Conservation (phyloP, 2,888 invertebrate genomes). For the Drosophila anomelani region DNA sequence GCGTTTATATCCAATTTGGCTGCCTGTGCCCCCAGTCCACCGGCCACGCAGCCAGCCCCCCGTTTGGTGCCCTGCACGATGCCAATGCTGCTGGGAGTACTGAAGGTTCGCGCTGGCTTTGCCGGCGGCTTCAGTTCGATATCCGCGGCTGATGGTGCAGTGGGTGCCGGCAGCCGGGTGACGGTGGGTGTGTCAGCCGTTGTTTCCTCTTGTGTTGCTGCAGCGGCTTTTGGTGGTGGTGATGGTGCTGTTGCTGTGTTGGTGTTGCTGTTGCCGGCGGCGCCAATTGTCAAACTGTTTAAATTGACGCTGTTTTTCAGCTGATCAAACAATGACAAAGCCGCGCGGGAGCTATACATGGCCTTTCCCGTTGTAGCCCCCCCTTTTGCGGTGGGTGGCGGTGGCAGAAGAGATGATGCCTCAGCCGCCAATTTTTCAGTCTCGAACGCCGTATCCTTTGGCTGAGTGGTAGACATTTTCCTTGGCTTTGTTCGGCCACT, state of each 20-base stretch:
- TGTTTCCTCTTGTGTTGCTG: constrained; percentile 19
- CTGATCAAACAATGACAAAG: constrained; percentile 82
- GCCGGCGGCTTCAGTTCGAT: constrained; percentile 65
- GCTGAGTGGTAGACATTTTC: constrained; percentile 63
- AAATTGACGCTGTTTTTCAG: constrained; percentile 81
- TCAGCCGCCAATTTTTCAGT: constrained; percentile 45
- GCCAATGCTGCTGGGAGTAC: constrained; percentile 67
- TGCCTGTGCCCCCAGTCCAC: constrained; percentile 9
- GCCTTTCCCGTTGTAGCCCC: constrained; percentile 46
- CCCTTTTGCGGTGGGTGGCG: constrained; percentile 11
- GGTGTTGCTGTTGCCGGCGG: constrained; percentile 43
- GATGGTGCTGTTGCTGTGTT: constrained; percentile 15
- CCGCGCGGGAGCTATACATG: constrained; percentile 61
- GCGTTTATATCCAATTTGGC: constrained; percentile 69
- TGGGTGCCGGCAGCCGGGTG: constrained; percentile 3
- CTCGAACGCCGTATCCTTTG: constrained; percentile 44
- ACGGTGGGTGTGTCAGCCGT: constrained; percentile 31
- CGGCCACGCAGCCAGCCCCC: constrained; percentile 26
- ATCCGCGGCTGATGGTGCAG: constrained; percentile 30
- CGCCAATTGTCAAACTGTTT: constrained; percentile 69
- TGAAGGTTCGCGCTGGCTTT: constrained; percentile 55
- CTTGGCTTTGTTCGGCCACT: constrained; percentile 25
- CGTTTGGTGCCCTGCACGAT: constrained; percentile 74
- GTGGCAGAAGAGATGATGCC: constrained; percentile 17
- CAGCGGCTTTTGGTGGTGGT: constrained; percentile 9